These are phyloP conservation scores for Eulemur coronatus DNA, from an alignment of 2,797 vertebrate genomes.

Conservation along the genomic window DNA sequence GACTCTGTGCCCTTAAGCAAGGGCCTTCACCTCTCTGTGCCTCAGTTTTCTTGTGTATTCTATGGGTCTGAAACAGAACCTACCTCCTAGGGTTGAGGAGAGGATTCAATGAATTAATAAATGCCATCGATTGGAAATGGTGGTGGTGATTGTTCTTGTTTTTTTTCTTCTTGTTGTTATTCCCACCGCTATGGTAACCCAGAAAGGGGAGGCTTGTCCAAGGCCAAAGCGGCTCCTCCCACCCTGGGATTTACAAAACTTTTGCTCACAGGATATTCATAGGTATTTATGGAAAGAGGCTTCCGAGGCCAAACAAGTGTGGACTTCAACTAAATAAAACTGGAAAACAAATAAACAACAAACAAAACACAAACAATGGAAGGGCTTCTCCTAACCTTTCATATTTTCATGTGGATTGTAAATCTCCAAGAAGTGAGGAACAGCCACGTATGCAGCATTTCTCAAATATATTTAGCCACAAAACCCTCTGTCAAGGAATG, in stretches of 20 bases:
- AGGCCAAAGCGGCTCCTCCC: not conserved
- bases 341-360: not conserved
- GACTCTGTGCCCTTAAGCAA: not conserved
- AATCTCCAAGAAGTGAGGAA: not conserved
- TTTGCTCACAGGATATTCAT: not conserved
- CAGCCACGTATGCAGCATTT: not conserved
- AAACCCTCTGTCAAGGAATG: not conserved
- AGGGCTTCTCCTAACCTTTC: not conserved
- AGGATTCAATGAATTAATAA: not conserved
- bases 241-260: not conserved
- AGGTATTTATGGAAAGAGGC: not conserved
- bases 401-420: not conserved
- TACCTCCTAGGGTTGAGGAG: not conserved
- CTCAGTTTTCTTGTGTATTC: not conserved
- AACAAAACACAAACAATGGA: not conserved
- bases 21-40: not conserved
- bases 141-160: rapidly evolving
- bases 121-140: rapidly evolving
- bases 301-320: not conserved
- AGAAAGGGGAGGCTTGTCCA: not conserved
- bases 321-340: not conserved
- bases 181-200: rapidly evolving
- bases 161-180: rapidly evolving
- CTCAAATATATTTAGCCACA: not conserved
- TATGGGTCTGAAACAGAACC: not conserved